A percentile compares a stretch with the other conserved stretches of the same genome.
Evolutionary conservation across 2,113 vertebrate genomes (phyloP).

Genomic region (Sinocyclocheilus grahami): DNA sequence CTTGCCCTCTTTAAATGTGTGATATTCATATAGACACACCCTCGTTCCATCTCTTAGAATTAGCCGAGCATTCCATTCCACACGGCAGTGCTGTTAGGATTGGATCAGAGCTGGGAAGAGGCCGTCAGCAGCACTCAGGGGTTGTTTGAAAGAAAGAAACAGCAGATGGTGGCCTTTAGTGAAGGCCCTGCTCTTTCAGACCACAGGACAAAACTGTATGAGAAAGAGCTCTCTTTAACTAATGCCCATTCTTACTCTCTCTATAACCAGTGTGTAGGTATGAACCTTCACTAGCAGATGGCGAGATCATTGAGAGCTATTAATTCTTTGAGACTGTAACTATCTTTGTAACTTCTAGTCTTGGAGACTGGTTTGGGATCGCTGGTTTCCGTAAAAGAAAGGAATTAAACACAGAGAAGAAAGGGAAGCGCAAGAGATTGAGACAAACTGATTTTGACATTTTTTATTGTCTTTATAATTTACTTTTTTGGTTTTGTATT

Average conservation of each 20-base stretch:
- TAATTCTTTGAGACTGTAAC: constrained; percentile 98
- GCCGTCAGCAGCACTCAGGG: constrained; percentile 84
- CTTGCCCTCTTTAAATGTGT: constrained; percentile 53
- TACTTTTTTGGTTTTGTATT: too few relatives aligned
- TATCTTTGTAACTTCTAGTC: constrained; percentile 50
- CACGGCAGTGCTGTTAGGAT: constrained; percentile 77
- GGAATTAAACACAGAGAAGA: neutral
- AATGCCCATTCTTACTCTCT: constrained; percentile 74
- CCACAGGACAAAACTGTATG: constrained; percentile 77
- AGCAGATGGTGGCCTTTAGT: constrained; percentile 94
- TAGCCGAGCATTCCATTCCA: constrained; percentile 86
- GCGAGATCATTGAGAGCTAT: constrained; percentile 99
- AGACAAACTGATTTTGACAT: too few relatives aligned
- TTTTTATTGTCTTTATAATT: too few relatives aligned
- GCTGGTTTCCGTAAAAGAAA: neutral
- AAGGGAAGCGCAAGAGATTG: neutral
- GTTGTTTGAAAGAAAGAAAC: constrained; percentile 91
- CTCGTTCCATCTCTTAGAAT: constrained; percentile 64
- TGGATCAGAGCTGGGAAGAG: constrained; percentile 85
- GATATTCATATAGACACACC: constrained; percentile 88
- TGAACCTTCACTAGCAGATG: constrained; percentile 95
- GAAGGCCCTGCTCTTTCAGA: constrained; percentile 89
- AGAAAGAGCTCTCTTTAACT: constrained; percentile 80
- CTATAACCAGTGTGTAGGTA: constrained; percentile 88
- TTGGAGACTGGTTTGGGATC: constrained; percentile 78